phyloP scores from a whole-genome alignment of 2,888 invertebrate species.

The Agriopis leucophaearia region DNA sequence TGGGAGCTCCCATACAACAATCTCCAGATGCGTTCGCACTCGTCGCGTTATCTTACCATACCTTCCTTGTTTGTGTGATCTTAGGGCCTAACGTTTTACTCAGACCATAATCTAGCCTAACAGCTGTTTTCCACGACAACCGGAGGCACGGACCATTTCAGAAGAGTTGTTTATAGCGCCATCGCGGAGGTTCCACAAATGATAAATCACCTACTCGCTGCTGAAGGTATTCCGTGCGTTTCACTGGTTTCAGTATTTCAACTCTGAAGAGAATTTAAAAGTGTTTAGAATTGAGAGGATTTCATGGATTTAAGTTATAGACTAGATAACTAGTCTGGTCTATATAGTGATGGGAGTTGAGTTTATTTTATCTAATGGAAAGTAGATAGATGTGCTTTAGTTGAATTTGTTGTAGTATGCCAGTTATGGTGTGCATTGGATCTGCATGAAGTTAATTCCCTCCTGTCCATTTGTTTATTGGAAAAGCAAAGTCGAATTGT shows the following conservation, averaged over 20 bases:
- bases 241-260: slow-evolving; percentile 36
- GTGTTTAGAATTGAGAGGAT: slow-evolving; percentile 22
- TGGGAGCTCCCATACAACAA: too few relatives aligned
- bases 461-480: too few relatives aligned
- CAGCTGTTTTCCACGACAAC: slow-evolving; percentile 30
- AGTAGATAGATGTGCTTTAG: not conserved
- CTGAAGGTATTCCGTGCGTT: slow-evolving; percentile 48
- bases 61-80: too few relatives aligned
- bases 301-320: slow-evolving; percentile 23
- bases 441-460: too few relatives aligned
- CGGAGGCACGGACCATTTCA: slow-evolving; percentile 52
- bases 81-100: not conserved
- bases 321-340: not conserved
- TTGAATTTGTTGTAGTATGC: not conserved
- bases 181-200: slow-evolving; percentile 54
- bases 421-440: too few relatives aligned
- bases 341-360: slow-evolving; percentile 20
- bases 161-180: slow-evolving; percentile 55
- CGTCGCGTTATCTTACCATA: too few relatives aligned
- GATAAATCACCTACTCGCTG: slow-evolving; percentile 62
- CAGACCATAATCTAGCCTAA: not conserved
- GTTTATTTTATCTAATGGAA: slow-evolving; percentile 15
- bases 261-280: slow-evolving; percentile 29
- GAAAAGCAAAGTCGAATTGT: too few relatives aligned
- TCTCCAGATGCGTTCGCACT: too few relatives aligned